Evolutionary conservation across 2,888 invertebrate genomes (phyloP).

Genomic region (Odontocolon sp.): DNA sequence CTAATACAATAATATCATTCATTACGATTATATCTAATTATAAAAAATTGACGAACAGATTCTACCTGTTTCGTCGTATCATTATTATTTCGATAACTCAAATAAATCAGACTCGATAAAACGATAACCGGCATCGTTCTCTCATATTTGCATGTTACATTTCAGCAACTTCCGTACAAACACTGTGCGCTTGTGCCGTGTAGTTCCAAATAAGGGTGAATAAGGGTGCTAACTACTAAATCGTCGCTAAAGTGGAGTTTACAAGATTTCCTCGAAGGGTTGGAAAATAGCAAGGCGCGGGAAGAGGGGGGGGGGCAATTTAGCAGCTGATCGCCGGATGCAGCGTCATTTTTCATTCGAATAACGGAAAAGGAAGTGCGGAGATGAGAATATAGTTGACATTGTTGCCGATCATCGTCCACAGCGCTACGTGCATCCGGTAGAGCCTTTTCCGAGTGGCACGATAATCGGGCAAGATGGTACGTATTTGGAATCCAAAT

Average conservation of each 20-base stretch:
- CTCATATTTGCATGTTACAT: constrained; percentile 24
- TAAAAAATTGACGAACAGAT: constrained; percentile 14
- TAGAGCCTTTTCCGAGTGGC: constrained; percentile 66
- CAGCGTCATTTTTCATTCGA: constrained; percentile 12
- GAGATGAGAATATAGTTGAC: constrained; percentile 30
- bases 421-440: constrained; percentile 61
- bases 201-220: constrained; percentile 20
- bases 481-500: constrained; percentile 74
- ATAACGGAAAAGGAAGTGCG: neutral
- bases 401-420: constrained; percentile 22
- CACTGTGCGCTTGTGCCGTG: constrained; percentile 24
- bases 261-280: too few relatives aligned
- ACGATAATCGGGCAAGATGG: constrained; percentile 73
- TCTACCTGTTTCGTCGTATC: constrained; percentile 57
- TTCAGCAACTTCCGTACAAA: neutral
- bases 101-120: constrained; percentile 18
- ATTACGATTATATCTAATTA: neutral
- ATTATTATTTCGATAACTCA: constrained; percentile 38
- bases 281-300: too few relatives aligned
- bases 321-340: constrained; percentile 54
- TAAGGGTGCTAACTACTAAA: too few relatives aligned
- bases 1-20: too few relatives aligned
- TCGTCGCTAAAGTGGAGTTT: too few relatives aligned
- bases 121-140: constrained; percentile 32
- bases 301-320: neutral